Base-by-base conservation (phyloP, 1,140 invertebrate genomes). In the Brachionus rotundiformis region DNA sequence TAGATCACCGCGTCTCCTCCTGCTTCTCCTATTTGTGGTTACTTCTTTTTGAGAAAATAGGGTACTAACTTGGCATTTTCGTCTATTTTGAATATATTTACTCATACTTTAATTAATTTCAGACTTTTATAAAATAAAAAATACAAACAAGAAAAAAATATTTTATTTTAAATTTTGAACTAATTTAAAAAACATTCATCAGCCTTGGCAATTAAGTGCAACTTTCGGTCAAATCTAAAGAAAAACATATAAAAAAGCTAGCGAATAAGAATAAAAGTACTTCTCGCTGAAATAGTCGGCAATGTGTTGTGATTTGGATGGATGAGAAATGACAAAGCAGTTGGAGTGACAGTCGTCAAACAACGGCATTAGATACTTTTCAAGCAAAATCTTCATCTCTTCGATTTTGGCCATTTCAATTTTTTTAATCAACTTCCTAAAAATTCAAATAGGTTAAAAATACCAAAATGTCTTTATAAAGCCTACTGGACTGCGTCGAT, bases 251-350 rank as follows among this genome's bases (percentile, higher is more conserved):
- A 5, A 5, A 36, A 5, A 36, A 36, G 33, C 33, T 5, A 36
- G 33, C n/a, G 47, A n/a, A 19, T 10, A 19, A 54, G 7, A n/a
- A n/a, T 16, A 19, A 54, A 19, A 0, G 13, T 33, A 77, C 75
- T 77, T 77, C 49, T 77, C 31, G 25, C 76, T 90, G 84, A 95
- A 92, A 44, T 90, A 90, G 10, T 86, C 23, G 88, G 86, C 75
- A 93, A 88, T 85, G 93, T 91, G 16, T 90, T 85, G 44, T n/a
- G 92, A 90, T 88, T 94, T 93, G 61, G 90, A 89, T n/a, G 93
- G 91, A 86, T 93, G 91, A 85, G 93, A 94, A 31, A 93, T 92
- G 73, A 94, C 86, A 44, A 91, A 90, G 47, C 91, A 91, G 84
- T 91, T 91, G 47, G 90, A 89, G 44, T 87, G 84, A 13, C 87